Conservation (phyloP, 2,888 invertebrate species). For the Drosophila birchii region DNA sequence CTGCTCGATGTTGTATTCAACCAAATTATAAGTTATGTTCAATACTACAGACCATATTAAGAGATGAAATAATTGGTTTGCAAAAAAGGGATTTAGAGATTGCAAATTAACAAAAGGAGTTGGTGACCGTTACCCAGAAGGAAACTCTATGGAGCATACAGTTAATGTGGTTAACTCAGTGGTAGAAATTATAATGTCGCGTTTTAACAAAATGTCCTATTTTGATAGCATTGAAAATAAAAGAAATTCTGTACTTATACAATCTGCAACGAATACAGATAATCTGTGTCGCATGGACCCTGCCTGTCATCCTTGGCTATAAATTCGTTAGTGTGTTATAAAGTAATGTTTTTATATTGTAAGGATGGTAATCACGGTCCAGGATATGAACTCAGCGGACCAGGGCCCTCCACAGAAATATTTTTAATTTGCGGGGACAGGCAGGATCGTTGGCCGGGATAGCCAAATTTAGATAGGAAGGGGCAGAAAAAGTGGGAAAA, state of each 20-base stretch:
- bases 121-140: conserved; percentile 59
- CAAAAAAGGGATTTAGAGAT: conserved; percentile 88
- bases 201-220: conserved; percentile 93
- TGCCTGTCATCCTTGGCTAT: conserved; percentile 99
- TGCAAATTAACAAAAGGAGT: conserved; percentile 85
- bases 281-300: conserved; percentile 99
- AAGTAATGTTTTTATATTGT: too few species aligned
- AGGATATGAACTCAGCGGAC: too few species aligned
- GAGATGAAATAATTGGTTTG: conserved; percentile 96
- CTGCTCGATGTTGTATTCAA: conserved; percentile 95
- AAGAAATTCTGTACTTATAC: conserved; percentile 94
- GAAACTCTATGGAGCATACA: conserved; percentile 94
- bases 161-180: conserved; percentile 96
- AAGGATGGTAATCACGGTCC: too few species aligned
- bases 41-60: conserved; percentile 94
- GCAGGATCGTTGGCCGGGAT: too few species aligned
- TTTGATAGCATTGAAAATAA: conserved; percentile 96
- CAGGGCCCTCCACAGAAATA: too few species aligned
- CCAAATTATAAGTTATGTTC: conserved; percentile 96
- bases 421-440: too few species aligned
- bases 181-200: conserved; percentile 92
- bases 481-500: too few species aligned
- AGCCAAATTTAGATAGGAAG: too few species aligned
- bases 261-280: conserved; percentile 96
- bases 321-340: conserved; percentile 81